Percentiles rank a stretch among this genome's conserved stretches.
Evolutionary conservation across 2,888 invertebrate genomes (phyloP).

Genomic region (Anthoptus insignis): DNA sequence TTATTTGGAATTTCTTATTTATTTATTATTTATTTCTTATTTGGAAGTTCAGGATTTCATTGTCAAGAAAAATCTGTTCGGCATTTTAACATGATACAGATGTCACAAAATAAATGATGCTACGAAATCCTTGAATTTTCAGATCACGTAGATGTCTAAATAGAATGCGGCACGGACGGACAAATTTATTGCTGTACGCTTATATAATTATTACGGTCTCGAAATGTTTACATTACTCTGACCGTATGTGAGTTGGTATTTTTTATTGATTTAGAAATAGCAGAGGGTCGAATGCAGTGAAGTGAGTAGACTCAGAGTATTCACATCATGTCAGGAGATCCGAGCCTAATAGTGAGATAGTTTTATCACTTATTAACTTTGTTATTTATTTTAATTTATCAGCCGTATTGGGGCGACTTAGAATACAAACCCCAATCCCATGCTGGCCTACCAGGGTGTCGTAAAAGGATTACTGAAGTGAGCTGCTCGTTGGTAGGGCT

Average conservation of each 20-base stretch:
- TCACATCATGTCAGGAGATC: neutral
- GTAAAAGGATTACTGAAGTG: no score
- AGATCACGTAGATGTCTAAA: conserved; percentile 13
- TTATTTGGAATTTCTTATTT: no score
- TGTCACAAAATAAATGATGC: neutral
- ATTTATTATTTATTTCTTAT: neutral
- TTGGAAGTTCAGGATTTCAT: neutral
- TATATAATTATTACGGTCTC: neutral
- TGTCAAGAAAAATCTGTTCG: neutral
- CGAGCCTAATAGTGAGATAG: no score
- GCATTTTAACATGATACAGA: neutral
- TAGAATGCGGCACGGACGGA: conserved; percentile 10
- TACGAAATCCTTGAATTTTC: conserved; percentile 21
- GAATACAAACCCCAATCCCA: no score
- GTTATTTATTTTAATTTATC: no score
- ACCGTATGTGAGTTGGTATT: neutral
- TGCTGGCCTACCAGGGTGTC: no score
- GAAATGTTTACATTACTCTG: conserved; percentile 2
- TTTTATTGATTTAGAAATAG: conserved; percentile 4
- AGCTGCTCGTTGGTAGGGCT: no score
- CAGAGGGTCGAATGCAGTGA: neutral
- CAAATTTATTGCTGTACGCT: neutral
- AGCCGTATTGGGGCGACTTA: no score
- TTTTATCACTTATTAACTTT: no score
- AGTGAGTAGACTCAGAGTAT: no score